Evolutionary conservation across 2,888 invertebrate genomes (phyloP).

Genomic region (Notodonta dromedarius): DNA sequence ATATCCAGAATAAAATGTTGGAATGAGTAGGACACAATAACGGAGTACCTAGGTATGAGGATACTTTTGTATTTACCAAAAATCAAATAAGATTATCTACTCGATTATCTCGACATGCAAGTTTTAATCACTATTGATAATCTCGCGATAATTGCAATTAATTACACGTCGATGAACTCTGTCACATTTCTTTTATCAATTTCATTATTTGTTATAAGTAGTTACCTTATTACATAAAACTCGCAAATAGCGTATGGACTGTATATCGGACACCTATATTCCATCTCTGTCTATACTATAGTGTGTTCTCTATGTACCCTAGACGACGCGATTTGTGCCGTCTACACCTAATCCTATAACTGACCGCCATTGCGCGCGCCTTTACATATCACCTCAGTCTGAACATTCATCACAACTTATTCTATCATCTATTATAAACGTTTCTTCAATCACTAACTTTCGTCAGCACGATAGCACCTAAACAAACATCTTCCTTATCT

Average conservation of each 20-base stretch:
- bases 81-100: neutral
- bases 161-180: neutral
- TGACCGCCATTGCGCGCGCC: too few relatives aligned
- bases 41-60: neutral
- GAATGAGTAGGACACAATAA: too few relatives aligned
- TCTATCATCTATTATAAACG: neutral
- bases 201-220: neutral
- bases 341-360: too few relatives aligned
- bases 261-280: too few relatives aligned
- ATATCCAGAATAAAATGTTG: too few relatives aligned
- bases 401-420: neutral
- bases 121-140: neutral
- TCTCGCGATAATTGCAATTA: constrained; percentile 3
- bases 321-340: too few relatives aligned
- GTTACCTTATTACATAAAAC: neutral
- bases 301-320: too few relatives aligned
- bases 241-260: neutral
- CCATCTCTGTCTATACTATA: too few relatives aligned
- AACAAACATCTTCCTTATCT: neutral
- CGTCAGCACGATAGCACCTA: constrained; percentile 6
- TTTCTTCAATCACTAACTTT: neutral
- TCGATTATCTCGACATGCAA: neutral
- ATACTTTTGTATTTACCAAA: neutral
- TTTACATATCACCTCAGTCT: neutral
- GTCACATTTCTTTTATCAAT: neutral